Evolutionary conservation across 2,888 invertebrate species (phyloP).

Genomic region (Oegoconia quadripuncta): DNA sequence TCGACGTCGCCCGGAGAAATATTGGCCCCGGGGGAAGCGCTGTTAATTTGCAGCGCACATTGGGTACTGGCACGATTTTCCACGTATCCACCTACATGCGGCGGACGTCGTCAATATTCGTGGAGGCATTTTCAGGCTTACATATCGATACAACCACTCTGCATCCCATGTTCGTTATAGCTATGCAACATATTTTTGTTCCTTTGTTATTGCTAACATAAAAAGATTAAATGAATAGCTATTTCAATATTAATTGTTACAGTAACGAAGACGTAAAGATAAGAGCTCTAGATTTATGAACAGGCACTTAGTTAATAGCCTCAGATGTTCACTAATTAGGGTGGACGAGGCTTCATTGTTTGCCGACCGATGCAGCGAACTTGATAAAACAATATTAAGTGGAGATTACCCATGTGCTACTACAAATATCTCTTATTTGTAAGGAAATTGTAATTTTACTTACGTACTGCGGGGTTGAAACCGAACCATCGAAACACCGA

Average conservation of each 20-base stretch:
- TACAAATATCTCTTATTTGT: too few relatives aligned
- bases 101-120: constrained; percentile 38
- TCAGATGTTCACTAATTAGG: constrained; percentile 32
- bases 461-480: constrained; percentile 51
- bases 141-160: constrained; percentile 11
- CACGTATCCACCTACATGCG: constrained; percentile 45
- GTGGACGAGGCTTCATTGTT: constrained; percentile 23
- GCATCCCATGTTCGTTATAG: too few relatives aligned
- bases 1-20: constrained; percentile 73
- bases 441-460: too few relatives aligned
- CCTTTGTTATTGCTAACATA: too few relatives aligned
- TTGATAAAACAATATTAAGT: too few relatives aligned
- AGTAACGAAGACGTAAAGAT: constrained; percentile 25
- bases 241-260: constrained; percentile 23
- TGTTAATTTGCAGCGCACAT: constrained; percentile 73
- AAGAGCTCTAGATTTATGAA: constrained; percentile 29
- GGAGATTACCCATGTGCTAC: too few relatives aligned
- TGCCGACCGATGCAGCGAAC: too few relatives aligned
- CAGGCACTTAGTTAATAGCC: constrained; percentile 33
- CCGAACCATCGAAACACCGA: constrained; percentile 22
- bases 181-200: too few relatives aligned
- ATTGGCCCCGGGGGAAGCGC: constrained; percentile 71
- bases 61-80: constrained; percentile 65
- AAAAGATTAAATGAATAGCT: constrained; percentile 1
- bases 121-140: constrained; percentile 38